Base-by-base conservation (phyloP, 2,113 vertebrate genomes). In the Cynocephalus volans region DNA sequence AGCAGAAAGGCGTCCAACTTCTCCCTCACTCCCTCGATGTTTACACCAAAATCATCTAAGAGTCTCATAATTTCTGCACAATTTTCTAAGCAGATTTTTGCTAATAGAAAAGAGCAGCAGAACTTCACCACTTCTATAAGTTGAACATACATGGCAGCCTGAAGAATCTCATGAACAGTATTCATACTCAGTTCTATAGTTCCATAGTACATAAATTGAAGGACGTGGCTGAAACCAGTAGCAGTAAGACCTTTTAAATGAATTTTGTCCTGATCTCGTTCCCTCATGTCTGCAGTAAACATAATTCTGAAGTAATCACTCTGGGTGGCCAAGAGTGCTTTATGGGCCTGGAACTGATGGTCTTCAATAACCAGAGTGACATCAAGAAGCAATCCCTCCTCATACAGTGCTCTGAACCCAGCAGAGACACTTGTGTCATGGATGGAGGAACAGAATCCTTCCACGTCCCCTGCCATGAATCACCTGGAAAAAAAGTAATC, bases 251-350 rank as follows among this genome's bases (percentile, higher is more conserved):
- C 99, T 98, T 99, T 99, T 98, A 99, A 99, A 98, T 99, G 99
- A 99, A 99, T 99, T 99, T 99, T 99, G 98, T 99, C 99, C 99
- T 99, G 99, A 99, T 99, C 99, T 96, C 99, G 98, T 98, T 99
- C 99, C 94, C 99, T 98, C 99, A 99, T 99, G 98, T 99, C 99
- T 12, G 99, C 99, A 24, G 99, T 99, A 98, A 99, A 99, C 99
- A 99, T 99, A 97, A 99, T 99, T 98, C 99, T 99, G 99, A 99
- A 99, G 98, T 99, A 99, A 99, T 99, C 99, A 97, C 99, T 99
- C 99, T 99, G 99, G 18, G 99, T 99, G 97, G 99, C 99, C 99
- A 99, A 98, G 73, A 99, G 99, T 41, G 99, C 99, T 99, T 99
- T 99, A 99, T 99, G 99, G 90, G 99, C 99, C 99, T 99, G 99